These are phyloP conservation scores for Eurystomus glaucurus DNA, from an alignment of 2,797 vertebrate species.

Conservation along the genomic window DNA sequence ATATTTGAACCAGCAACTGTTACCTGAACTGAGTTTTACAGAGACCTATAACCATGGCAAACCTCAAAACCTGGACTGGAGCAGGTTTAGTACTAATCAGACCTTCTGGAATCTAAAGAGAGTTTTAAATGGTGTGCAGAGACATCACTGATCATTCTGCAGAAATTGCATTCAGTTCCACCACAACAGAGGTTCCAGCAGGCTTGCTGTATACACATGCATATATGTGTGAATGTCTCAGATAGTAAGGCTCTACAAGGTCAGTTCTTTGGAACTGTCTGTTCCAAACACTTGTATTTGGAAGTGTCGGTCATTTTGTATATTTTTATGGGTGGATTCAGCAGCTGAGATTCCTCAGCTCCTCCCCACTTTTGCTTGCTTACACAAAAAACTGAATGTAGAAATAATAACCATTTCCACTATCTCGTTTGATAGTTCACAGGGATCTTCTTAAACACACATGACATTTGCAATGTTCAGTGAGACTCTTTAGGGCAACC, in stretches of 20 bases:
- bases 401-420: not conserved
- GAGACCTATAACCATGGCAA: not conserved
- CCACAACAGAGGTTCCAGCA: not conserved
- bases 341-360: not conserved
- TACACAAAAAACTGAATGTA: not conserved
- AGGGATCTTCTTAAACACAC: not conserved
- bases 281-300: not conserved
- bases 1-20: not conserved
- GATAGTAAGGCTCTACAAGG: not conserved
- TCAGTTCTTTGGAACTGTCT: not conserved
- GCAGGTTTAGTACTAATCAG: not conserved
- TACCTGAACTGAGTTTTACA: not conserved
- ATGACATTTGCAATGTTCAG: not conserved
- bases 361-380: not conserved
- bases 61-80: not conserved
- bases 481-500: not conserved
- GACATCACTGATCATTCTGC: not conserved
- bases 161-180: not conserved
- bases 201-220: not conserved
- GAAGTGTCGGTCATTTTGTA: not conserved
- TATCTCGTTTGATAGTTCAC: not conserved
- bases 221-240: not conserved
- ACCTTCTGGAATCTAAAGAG: not conserved
- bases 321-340: not conserved
- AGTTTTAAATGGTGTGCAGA: not conserved